phyloP scores from a whole-genome alignment of 2,888 invertebrate genomes.

The Aromia moschata region DNA sequence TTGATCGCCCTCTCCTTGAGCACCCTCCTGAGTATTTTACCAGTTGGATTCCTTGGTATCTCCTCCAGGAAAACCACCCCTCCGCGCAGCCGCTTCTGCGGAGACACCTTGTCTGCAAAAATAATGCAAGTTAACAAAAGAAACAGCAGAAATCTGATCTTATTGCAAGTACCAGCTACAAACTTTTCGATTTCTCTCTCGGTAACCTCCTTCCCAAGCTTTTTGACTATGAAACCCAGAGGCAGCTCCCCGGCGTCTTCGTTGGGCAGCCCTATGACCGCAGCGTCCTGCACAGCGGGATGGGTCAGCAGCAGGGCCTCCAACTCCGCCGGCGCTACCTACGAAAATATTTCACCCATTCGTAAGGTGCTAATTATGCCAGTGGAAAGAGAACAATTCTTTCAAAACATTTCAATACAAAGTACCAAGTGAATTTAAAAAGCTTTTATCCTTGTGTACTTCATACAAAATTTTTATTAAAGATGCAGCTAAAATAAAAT shows the following conservation, averaged over 20 bases:
- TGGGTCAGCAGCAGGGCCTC: constrained; percentile 81
- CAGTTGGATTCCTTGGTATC: constrained; percentile 75
- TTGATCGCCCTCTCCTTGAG: constrained; percentile 64
- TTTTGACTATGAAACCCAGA: constrained; percentile 77
- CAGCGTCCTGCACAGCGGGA: constrained; percentile 78
- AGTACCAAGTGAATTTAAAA: too few species aligned
- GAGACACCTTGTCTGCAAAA: constrained; percentile 58
- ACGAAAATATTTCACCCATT: too few species aligned
- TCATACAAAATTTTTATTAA: too few species aligned
- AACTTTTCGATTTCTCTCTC: constrained; percentile 61
- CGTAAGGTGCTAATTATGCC: too few species aligned
- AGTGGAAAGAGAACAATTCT: too few species aligned
- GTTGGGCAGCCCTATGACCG: constrained; percentile 83
- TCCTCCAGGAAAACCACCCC: constrained; percentile 73
- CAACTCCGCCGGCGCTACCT: constrained; percentile 88
- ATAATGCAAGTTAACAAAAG: constrained; percentile 4
- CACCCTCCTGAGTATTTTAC: constrained; percentile 73
- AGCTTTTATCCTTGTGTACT: too few species aligned
- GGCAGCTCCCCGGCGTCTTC: constrained; percentile 81
- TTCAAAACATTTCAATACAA: too few species aligned
- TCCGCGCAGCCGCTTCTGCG: constrained; percentile 72
- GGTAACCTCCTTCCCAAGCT: constrained; percentile 65
- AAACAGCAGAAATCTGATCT: not conserved
- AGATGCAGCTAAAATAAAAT: too few species aligned
- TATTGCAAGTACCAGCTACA: constrained; percentile 60